These are phyloP conservation scores for Prorops nasuta DNA, from an alignment of 1,140 invertebrate genomes.

Conservation along the genomic window DNA sequence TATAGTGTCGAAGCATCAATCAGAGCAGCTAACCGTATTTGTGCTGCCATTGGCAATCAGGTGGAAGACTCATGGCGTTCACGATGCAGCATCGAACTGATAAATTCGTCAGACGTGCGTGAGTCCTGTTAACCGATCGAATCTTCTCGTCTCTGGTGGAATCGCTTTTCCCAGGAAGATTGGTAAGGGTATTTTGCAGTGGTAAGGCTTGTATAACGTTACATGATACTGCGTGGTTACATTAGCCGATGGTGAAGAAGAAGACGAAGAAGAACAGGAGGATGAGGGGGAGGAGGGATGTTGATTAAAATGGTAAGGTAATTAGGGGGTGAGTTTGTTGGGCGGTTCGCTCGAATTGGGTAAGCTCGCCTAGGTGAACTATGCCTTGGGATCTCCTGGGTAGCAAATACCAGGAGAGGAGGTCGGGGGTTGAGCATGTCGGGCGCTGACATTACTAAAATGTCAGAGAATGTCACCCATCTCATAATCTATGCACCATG, in stretches of 20 bases:
- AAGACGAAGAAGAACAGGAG: conserved; percentile 9
- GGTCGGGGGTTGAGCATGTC: conserved; percentile 15
- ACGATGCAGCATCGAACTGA: conserved; percentile 7
- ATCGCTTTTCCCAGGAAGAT: no score
- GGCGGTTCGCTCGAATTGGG: conserved; percentile 32
- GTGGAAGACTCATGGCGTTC: conserved; percentile 3
- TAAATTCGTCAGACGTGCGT: conserved; percentile 8
- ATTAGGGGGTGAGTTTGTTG: conserved; percentile 30
- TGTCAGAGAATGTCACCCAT: conserved; percentile 53
- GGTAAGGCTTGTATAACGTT: no score
- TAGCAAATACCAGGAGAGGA: conserved; percentile 36
- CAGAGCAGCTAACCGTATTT: conserved; percentile 11
- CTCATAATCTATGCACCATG: conserved; percentile 38
- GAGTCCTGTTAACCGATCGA: no score
- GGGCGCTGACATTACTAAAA: conserved; percentile 47
- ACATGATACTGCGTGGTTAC: conserved; percentile 11
- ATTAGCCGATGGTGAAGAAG: neutral
- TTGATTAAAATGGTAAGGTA: no score
- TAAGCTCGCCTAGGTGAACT: conserved; percentile 25
- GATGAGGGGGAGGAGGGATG: no score
- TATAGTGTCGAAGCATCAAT: conserved; percentile 12
- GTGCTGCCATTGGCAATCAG: conserved; percentile 3
- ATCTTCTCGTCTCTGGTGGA: no score
- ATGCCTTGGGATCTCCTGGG: conserved; percentile 33
- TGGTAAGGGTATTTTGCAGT: no score